Base-by-base conservation (phyloP, 1,140 invertebrate species). In the Bombus polaris region DNA sequence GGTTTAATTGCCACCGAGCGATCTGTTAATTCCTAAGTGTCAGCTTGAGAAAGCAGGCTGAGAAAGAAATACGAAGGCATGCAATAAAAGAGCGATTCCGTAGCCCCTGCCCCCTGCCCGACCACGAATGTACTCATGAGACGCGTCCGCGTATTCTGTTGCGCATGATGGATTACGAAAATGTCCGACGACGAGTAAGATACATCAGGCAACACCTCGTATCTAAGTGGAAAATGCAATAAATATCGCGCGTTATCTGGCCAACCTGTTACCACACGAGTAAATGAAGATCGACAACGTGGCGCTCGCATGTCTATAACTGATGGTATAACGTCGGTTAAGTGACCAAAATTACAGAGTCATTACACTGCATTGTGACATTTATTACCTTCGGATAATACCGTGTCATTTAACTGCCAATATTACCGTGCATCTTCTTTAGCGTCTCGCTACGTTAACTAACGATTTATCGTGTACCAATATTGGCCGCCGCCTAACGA, bases 1-100 rank as follows among this genome's bases (percentile, higher is more conserved):
- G 81, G 86, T 94, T 93, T 94, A 94, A 94, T 94, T 94, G 93
- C 92, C 91, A 92, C 83, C 89, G 89, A 91, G 88, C 91, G 92
- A 93, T 93, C 92, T 94, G 92, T 93, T 94, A 94, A 94, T 94
- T 94, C 89, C 91, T 74, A 86, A 94, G 92, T 94, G 93, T 94
- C 93, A 93, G 93, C 89, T 88, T 90, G 91, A 91, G 91, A 88
- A 93, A 92, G 88, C 74, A 81, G 78, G 32, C 80, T 53, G 83
- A 80, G 86, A 89, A 89, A 90, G 87, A 88, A 86, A 68, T 81
- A 65, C 71, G 86, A 73, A 72, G 85, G 81, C 37, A 72, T 66
- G 85, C 66, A 83, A 85, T 42, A 70, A 90, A 90, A 84, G 68
- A 79, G 77, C 76, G 76, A 77, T 75, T 80, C 74, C 32, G 1